A percentile compares a stretch with the other conserved stretches of the same genome.
Evolutionary conservation across 2,888 invertebrate genomes (phyloP).

Genomic region (Phyllotreta cruciferae): DNA sequence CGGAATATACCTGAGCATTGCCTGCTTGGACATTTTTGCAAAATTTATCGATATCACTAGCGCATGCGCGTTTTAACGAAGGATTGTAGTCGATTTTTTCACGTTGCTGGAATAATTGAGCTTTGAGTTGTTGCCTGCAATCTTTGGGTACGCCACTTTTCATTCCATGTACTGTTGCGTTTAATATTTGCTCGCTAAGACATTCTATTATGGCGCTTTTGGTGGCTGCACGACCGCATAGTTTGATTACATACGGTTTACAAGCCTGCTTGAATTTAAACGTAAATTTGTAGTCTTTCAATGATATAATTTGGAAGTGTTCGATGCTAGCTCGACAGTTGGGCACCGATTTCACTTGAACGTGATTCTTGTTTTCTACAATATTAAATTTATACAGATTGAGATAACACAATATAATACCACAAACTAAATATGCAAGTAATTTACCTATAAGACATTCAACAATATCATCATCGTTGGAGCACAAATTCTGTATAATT

Average conservation of each 20-base stretch:
- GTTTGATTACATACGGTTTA: slow-evolving; percentile 76
- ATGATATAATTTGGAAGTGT: slow-evolving; percentile 93
- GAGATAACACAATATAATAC: not conserved
- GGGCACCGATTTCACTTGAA: slow-evolving; percentile 75
- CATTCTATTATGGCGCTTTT: slow-evolving; percentile 85
- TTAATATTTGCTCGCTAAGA: slow-evolving; percentile 88
- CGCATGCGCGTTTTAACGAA: slow-evolving; percentile 82
- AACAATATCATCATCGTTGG: slow-evolving; percentile 86
- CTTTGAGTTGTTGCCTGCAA: slow-evolving; percentile 89
- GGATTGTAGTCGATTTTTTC: slow-evolving; percentile 90
- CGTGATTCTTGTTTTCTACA: slow-evolving; percentile 80
- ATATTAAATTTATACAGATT: not conserved
- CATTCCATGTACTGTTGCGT: slow-evolving; percentile 80
- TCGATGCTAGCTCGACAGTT: slow-evolving; percentile 94
- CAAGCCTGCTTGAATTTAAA: slow-evolving; percentile 96
- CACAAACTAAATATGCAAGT: slow-evolving; percentile 64
- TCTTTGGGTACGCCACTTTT: slow-evolving; percentile 84
- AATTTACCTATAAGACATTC: slow-evolving; percentile 92
- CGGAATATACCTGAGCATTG: too few relatives aligned
- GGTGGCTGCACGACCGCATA: slow-evolving; percentile 73
- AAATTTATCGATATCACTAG: slow-evolving; percentile 74
- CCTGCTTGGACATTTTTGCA: slow-evolving; percentile 75
- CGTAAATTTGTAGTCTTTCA: slow-evolving; percentile 93
- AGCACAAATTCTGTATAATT: slow-evolving; percentile 79
- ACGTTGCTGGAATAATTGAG: slow-evolving; percentile 90